Percentiles rank a stretch among this genome's conserved stretches.
These are phyloP conservation scores for Drosophila athabasca DNA, from an alignment of 1,140 invertebrate species.

Conservation along the genomic window DNA sequence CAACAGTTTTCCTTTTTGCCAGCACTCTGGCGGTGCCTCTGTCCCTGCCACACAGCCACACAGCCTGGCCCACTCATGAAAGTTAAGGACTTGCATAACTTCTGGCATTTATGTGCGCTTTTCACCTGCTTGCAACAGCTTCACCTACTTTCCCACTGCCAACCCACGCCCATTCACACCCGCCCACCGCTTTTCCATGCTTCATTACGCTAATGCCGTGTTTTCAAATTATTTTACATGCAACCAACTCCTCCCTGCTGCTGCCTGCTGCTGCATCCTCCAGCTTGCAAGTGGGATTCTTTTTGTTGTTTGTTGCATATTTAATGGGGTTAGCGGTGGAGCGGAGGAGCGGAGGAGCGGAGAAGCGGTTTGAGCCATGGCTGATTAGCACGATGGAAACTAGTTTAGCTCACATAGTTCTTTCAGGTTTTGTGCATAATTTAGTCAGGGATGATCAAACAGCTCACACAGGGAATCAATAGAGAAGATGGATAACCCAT, in stretches of 20 bases:
- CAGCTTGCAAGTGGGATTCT: slow-evolving; percentile 49
- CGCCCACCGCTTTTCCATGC: slow-evolving; percentile 61
- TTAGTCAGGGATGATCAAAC: neutral
- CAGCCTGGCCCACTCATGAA: slow-evolving; percentile 64
- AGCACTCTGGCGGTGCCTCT: neutral
- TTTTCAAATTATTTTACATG: slow-evolving; percentile 80
- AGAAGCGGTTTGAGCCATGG: slow-evolving; percentile 4
- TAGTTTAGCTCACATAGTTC: slow-evolving; percentile 40
- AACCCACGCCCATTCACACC: neutral
- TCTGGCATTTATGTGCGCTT: slow-evolving; percentile 81
- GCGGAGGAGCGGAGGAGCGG: neutral
- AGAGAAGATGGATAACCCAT: too few relatives aligned
- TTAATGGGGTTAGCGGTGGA: slow-evolving; percentile 45
- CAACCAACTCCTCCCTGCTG: neutral
- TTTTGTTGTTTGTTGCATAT: slow-evolving; percentile 63
- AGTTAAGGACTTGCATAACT: slow-evolving; percentile 80
- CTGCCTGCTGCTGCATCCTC: neutral
- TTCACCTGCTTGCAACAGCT: slow-evolving; percentile 62
- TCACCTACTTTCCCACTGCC: slow-evolving; percentile 31
- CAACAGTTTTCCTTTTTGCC: slow-evolving; percentile 41
- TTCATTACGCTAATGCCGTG: slow-evolving; percentile 81
- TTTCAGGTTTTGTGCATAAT: slow-evolving; percentile 13
- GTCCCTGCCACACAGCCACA: slow-evolving; percentile 4
- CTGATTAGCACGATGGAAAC: slow-evolving; percentile 65
- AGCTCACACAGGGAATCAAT: slow-evolving; percentile 7